Conservation (phyloP, 2,888 invertebrate species). For the Willowsia nigromaculata region DNA sequence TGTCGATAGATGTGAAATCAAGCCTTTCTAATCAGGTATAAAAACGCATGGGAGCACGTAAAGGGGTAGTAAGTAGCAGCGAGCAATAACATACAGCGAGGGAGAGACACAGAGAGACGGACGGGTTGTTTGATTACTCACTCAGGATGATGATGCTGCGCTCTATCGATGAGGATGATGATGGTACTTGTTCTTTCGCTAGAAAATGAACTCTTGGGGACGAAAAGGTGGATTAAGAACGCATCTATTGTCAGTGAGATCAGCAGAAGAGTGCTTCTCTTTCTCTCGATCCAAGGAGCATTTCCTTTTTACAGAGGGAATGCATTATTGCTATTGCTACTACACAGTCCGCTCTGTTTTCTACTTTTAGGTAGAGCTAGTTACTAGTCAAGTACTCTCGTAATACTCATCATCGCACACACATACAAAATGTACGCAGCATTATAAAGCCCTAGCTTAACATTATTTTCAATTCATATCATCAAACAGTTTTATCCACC, state of each 20-base stretch:
- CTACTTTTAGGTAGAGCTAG: neutral
- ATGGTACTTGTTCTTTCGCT: conserved; percentile 53
- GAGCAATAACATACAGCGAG: neutral
- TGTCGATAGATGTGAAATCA: conserved; percentile 25
- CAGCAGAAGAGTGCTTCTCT: conserved; percentile 26
- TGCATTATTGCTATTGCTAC: neutral
- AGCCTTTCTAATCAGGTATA: conserved; percentile 43
- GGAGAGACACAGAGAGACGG: neutral
- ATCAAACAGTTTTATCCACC: conserved; percentile 5
- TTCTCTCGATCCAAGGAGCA: neutral
- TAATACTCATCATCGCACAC: neutral
- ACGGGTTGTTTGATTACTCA: conserved; percentile 48
- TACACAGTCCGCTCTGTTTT: conserved; percentile 14
- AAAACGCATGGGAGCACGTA: neutral
- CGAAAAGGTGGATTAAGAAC: conserved; percentile 50
- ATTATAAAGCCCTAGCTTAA: neutral
- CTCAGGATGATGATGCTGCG: neutral
- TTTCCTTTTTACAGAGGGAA: conserved; percentile 29
- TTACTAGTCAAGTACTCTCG: conserved; percentile 13
- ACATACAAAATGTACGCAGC: neutral
- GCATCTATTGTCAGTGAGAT: conserved; percentile 7
- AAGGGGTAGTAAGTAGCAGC: neutral
- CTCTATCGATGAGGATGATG: conserved; percentile 1
- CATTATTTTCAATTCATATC: neutral
- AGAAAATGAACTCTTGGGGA: conserved; percentile 57